These are phyloP conservation scores for Penaeus japonicus DNA, from an alignment of 1,140 invertebrate genomes.

Conservation along the genomic window DNA sequence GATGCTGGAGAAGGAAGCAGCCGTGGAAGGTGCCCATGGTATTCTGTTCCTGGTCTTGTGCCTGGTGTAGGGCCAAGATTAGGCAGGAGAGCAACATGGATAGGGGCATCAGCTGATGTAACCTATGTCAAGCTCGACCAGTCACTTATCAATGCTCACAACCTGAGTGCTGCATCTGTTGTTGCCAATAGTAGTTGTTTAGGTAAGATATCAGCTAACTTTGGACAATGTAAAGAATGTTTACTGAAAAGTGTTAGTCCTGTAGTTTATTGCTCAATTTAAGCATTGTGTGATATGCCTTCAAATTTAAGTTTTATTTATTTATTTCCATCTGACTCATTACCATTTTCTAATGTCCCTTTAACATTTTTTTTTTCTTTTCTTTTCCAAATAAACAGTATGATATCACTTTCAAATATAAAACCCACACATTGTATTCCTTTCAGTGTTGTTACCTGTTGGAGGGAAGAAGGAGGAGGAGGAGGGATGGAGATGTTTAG, in stretches of 20 bases:
- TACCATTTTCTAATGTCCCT: no score
- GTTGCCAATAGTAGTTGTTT: constrained; percentile 76
- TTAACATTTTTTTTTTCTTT: no score
- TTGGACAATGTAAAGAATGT: no score
- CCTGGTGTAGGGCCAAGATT: constrained; percentile 77
- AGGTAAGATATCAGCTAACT: constrained; percentile 21
- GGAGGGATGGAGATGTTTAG: constrained; percentile 59
- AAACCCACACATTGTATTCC: neutral
- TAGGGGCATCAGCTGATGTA: constrained; percentile 92
- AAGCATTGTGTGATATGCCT: no score
- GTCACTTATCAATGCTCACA: constrained; percentile 87
- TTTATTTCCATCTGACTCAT: no score
- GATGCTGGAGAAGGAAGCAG: constrained; percentile 57
- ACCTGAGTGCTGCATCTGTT: constrained; percentile 83
- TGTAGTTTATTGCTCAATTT: no score
- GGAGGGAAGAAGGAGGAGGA: constrained; percentile 39
- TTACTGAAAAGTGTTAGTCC: no score
- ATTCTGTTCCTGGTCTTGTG: constrained; percentile 81
- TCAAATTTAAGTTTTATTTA: no score
- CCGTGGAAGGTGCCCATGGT: constrained; percentile 72
- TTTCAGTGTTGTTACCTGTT: constrained; percentile 40
- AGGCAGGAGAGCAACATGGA: constrained; percentile 86
- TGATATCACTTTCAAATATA: no score
- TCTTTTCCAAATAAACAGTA: no score
- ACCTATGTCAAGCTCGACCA: constrained; percentile 95